phyloP scores from a whole-genome alignment of 2,113 vertebrate genomes.

The Anarhynchus alexandrinus region DNA sequence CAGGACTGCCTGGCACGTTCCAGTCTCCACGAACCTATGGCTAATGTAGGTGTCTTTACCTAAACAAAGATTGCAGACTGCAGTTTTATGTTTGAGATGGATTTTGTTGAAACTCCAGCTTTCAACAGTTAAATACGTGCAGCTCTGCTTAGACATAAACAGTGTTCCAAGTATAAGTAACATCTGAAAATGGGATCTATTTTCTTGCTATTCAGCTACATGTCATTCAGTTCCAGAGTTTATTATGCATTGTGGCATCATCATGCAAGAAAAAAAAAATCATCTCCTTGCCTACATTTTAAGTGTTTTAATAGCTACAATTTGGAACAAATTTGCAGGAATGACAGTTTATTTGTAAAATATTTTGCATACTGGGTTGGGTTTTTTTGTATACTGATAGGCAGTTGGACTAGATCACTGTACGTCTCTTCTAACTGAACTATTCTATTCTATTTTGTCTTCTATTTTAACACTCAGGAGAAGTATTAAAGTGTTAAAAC shows the following conservation, averaged over 20 bases:
- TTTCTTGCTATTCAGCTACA: not conserved
- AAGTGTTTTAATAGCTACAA: not conserved
- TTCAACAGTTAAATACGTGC: not conserved
- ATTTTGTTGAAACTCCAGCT: not conserved
- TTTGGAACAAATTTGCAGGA: not conserved
- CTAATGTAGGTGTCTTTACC: not conserved
- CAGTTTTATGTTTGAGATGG: not conserved
- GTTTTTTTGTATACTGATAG: too few relatives aligned
- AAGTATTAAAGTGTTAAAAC: not conserved
- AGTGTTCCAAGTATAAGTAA: not conserved
- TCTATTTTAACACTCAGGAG: not conserved
- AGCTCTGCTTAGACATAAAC: not conserved
- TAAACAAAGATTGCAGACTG: not conserved
- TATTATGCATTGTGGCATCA: not conserved
- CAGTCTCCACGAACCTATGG: accelerated
- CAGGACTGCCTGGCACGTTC: not conserved
- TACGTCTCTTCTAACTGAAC: not conserved
- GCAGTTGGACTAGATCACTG: not conserved
- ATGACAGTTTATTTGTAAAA: not conserved
- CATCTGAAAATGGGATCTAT: not conserved
- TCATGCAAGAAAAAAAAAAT: not conserved
- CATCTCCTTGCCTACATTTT: not conserved
- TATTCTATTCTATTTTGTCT: not conserved
- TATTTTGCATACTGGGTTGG: not conserved
- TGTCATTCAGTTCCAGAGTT: not conserved